Conservation (phyloP, 2,888 invertebrate genomes). For the Ennomos fuscantarius region DNA sequence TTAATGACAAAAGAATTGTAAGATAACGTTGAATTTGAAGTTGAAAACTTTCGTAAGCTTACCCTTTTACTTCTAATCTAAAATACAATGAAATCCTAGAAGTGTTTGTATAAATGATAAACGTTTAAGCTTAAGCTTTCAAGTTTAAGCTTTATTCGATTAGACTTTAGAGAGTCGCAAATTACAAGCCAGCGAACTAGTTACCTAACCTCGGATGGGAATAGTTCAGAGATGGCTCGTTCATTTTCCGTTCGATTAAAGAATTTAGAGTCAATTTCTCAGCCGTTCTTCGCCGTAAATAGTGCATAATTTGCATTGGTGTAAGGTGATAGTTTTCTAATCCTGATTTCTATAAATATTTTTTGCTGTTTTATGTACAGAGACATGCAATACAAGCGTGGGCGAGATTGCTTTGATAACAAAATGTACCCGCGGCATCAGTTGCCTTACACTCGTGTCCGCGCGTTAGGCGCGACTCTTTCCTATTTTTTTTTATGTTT, state of each 20-base stretch:
- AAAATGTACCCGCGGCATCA: too few relatives aligned
- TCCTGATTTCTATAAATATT: too few relatives aligned
- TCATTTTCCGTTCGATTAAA: constrained; percentile 45
- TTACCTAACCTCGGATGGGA: constrained; percentile 23
- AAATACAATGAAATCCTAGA: too few relatives aligned
- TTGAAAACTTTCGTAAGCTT: neutral
- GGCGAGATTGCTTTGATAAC: too few relatives aligned
- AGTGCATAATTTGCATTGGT: constrained; percentile 32
- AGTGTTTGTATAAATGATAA: too few relatives aligned
- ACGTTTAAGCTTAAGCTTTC: constrained; percentile 30
- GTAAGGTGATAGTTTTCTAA: constrained; percentile 2
- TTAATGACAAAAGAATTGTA: neutral
- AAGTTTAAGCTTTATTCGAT: constrained; percentile 23
- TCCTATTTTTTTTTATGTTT: too few relatives aligned
- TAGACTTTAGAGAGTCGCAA: constrained; percentile 15
- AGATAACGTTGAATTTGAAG: neutral
- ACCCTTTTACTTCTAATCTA: neutral
- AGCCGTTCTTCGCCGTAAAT: constrained; percentile 36
- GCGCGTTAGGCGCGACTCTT: too few relatives aligned
- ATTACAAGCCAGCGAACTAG: constrained; percentile 12
- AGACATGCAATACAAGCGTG: too few relatives aligned
- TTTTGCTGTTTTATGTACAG: too few relatives aligned
- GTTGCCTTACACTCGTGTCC: too few relatives aligned
- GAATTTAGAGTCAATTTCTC: constrained; percentile 44
- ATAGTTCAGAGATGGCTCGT: constrained; percentile 42